Evolutionary conservation across 2,888 invertebrate genomes (phyloP).

Genomic region (Colostygia pectinataria): DNA sequence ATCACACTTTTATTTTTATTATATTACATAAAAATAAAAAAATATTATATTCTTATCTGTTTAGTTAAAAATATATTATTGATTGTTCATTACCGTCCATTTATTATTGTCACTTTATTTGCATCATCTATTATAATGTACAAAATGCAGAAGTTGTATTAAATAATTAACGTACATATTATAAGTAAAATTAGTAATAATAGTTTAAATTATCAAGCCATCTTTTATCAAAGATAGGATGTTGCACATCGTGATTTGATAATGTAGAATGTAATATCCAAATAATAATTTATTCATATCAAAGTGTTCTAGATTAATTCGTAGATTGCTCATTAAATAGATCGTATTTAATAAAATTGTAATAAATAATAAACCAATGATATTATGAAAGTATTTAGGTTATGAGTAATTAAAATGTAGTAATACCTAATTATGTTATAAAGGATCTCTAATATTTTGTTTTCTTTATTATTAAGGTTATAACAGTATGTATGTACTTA

Average conservation of each 20-base stretch:
- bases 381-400: no score
- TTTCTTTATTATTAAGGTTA: no score
- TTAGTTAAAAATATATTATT: no score
- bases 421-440: no score
- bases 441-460: no score
- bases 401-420: no score
- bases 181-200: not conserved
- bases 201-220: constrained; percentile 15
- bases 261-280: constrained; percentile 63
- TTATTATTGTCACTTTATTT: not conserved
- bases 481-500: no score
- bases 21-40: no score
- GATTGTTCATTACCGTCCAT: constrained; percentile 22
- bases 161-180: not conserved
- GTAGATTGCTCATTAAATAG: constrained; percentile 11
- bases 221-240: constrained; percentile 40
- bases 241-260: constrained; percentile 77
- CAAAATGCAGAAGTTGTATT: not conserved
- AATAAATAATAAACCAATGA: no score
- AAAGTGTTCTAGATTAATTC: constrained; percentile 31
- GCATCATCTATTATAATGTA: not conserved
- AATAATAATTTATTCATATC: constrained; percentile 54
- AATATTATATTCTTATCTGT: no score
- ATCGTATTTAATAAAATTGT: no score
- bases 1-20: no score